A percentile compares a stretch with the other conserved stretches of the same genome.
These are phyloP conservation scores for Myzus persicae DNA, from an alignment of 1,140 invertebrate species.

Conservation along the genomic window DNA sequence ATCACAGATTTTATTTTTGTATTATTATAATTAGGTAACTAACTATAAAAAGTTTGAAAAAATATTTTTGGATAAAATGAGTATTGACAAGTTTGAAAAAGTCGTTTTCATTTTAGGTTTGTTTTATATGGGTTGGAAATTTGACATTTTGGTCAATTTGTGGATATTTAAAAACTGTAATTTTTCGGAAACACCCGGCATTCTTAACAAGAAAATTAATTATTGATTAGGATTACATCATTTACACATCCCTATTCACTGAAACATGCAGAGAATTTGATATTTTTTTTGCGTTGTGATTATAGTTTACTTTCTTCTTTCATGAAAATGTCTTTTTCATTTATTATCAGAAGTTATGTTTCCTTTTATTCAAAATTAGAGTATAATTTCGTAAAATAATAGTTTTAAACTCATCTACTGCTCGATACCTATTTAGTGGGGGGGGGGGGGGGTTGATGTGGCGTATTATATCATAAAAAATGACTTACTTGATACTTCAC, in stretches of 20 bases:
- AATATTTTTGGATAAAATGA: neutral
- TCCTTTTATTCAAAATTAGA: neutral
- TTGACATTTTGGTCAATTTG: neutral
- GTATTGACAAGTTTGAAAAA: neutral
- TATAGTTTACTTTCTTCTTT: neutral
- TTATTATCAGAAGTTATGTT: neutral
- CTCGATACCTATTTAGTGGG: too few relatives aligned
- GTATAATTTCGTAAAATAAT: neutral
- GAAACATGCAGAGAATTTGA: neutral
- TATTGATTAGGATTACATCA: too few relatives aligned
- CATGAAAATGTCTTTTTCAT: neutral
- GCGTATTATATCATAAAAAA: too few relatives aligned
- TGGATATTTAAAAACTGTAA: neutral
- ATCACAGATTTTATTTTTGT: neutral
- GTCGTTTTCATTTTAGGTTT: too few relatives aligned
- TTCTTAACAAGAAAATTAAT: neutral
- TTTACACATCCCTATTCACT: neutral
- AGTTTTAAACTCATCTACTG: too few relatives aligned
- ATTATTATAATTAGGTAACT: neutral
- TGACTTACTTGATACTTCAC: too few relatives aligned
- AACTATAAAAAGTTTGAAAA: neutral
- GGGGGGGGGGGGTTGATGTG: too few relatives aligned
- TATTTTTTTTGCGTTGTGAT: neutral
- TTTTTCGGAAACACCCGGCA: neutral
- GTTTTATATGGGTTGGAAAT: neutral